Evolutionary conservation across 2,113 vertebrate species (phyloP).

Genomic region (Bagarius yarrelli): DNA sequence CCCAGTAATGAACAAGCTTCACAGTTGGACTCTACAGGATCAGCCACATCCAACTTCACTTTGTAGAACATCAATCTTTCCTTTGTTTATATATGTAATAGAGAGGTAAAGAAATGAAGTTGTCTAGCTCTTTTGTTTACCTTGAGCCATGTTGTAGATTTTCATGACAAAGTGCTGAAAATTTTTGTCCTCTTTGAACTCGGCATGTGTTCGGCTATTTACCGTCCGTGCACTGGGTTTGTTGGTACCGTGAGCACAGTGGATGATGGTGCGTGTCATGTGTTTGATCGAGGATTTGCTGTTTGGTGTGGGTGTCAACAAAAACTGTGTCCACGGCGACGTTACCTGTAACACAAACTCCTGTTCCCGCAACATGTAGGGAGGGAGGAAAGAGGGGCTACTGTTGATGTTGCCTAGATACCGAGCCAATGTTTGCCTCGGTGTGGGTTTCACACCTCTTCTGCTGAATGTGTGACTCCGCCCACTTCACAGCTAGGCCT

Average conservation of each 20-base stretch:
- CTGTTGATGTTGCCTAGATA: conserved; percentile 50
- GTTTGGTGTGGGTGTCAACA: conserved; percentile 14
- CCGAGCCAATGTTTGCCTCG: conserved; percentile 45
- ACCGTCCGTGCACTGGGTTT: background rate
- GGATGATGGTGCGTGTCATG: background rate
- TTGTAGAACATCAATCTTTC: conserved; percentile 34
- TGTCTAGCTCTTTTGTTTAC: conserved; percentile 35
- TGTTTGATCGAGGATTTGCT: conserved; percentile 11
- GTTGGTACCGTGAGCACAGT: background rate
- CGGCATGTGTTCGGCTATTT: background rate
- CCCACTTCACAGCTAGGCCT: background rate
- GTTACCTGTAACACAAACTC: conserved; percentile 20
- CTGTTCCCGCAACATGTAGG: conserved; percentile 32
- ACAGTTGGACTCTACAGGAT: conserved; percentile 29
- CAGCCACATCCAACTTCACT: conserved; percentile 11
- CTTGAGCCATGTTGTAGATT: conserved; percentile 55
- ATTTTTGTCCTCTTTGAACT: conserved; percentile 39
- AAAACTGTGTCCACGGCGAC: conserved; percentile 31
- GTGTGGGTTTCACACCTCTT: conserved; percentile 47
- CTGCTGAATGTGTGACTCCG: conserved; percentile 44
- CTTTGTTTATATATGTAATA: conserved; percentile 39
- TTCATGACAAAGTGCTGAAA: conserved; percentile 52
- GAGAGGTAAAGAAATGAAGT: conserved; percentile 22
- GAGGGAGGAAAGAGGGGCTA: conserved; percentile 39
- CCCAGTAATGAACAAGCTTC: conserved; percentile 27